Evolutionary conservation across 53 echinoderm and acorn worm genomes (phyloP).

Genomic region (Mesocentrotus franciscanus): DNA sequence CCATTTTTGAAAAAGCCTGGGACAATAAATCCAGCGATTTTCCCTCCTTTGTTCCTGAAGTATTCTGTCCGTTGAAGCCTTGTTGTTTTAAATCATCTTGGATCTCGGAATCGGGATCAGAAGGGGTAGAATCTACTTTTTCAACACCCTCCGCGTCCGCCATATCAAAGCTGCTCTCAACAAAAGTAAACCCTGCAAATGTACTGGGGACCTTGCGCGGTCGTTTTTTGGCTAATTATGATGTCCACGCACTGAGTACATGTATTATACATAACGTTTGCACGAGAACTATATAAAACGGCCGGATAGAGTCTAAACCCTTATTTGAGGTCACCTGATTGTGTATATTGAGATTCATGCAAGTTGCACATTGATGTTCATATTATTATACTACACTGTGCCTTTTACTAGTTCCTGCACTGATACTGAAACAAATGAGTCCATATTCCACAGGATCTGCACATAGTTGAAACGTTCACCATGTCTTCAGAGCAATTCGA

Average conservation of each 20-base stretch:
- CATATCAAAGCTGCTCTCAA: slow-evolving; percentile 50
- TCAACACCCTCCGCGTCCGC: slow-evolving; percentile 47
- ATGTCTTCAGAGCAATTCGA: slow-evolving; percentile 98
- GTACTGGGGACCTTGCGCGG: slow-evolving; percentile 33
- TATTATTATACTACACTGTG: background rate
- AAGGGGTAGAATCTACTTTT: background rate
- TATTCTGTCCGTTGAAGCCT: background rate
- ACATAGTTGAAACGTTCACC: background rate
- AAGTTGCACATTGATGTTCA: background rate
- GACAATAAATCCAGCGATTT: slow-evolving; percentile 73
- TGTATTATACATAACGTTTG: background rate
- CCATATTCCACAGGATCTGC: background rate
- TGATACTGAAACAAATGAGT: background rate
- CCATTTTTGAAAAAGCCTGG: slow-evolving; percentile 78
- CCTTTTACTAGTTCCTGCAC: background rate
- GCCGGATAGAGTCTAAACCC: background rate
- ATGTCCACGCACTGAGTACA: background rate
- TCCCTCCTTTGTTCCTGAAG: background rate
- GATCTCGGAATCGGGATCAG: slow-evolving; percentile 6
- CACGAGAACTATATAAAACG: background rate
- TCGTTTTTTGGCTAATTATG: background rate
- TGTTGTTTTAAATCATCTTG: slow-evolving; percentile 6
- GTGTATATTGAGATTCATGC: background rate
- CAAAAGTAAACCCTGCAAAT: slow-evolving; percentile 14
- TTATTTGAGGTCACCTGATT: slow-evolving; percentile 41